Evolutionary conservation across 2,888 invertebrate species (phyloP).

Genomic region (Trimorus sp.): DNA sequence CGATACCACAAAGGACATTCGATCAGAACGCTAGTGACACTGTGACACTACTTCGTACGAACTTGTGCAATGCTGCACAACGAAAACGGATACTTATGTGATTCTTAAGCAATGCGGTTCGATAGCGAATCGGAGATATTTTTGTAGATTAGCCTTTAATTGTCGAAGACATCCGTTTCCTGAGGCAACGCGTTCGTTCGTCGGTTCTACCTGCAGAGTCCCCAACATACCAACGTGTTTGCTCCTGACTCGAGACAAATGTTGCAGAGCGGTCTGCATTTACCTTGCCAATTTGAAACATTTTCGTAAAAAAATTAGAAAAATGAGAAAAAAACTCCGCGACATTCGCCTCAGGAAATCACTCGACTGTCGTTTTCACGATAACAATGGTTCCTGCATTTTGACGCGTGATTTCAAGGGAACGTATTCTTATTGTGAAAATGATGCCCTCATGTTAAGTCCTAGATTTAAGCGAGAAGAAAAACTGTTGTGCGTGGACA

Average conservation of each 20-base stretch:
- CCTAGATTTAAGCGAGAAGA: slow-evolving; percentile 31
- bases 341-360: slow-evolving; percentile 17
- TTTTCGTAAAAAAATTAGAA: not conserved
- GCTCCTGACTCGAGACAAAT: slow-evolving; percentile 7
- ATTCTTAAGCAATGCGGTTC: slow-evolving; percentile 51
- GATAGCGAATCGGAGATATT: slow-evolving; percentile 42
- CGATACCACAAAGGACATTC: not conserved
- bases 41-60: slow-evolving; percentile 33
- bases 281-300: not conserved
- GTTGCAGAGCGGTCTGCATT: slow-evolving; percentile 36
- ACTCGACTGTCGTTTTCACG: slow-evolving; percentile 37
- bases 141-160: slow-evolving; percentile 44
- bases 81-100: slow-evolving; percentile 49
- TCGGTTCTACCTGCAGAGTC: no score
- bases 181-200: slow-evolving; percentile 19
- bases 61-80: slow-evolving; percentile 36
- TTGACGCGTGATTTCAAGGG: slow-evolving; percentile 26
- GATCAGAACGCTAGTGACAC: slow-evolving; percentile 26
- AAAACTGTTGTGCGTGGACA: slow-evolving; percentile 26
- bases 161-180: slow-evolving; percentile 21
- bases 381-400: slow-evolving; percentile 53
- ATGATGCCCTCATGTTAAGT: slow-evolving; percentile 26
- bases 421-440: slow-evolving; percentile 53
- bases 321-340: slow-evolving; percentile 22
- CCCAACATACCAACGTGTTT: slow-evolving; percentile 9